phyloP scores from a whole-genome alignment of 2,888 invertebrate species.

The Brenthis ino region DNA sequence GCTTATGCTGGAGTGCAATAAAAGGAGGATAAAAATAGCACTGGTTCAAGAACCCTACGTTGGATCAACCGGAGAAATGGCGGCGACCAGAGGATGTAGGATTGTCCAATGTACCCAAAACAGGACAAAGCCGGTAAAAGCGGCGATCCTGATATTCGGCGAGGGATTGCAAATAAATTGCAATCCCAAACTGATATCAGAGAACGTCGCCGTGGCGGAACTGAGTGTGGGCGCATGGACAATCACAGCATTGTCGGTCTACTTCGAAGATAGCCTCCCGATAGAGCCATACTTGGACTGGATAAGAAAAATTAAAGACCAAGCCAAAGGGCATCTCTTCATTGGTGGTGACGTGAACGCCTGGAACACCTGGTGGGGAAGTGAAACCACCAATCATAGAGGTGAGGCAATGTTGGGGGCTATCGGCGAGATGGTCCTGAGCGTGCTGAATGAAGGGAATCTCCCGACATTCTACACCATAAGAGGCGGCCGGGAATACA shows the following conservation, averaged over 20 bases:
- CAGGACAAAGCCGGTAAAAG: not conserved
- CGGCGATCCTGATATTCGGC: too few relatives aligned
- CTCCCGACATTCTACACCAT: too few relatives aligned
- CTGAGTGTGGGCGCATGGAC: too few relatives aligned
- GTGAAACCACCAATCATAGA: not conserved
- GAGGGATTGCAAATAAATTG: too few relatives aligned
- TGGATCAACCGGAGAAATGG: not conserved
- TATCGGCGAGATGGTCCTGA: not conserved
- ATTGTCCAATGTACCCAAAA: not conserved
- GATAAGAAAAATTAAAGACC: not conserved
- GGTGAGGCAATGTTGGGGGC: not conserved
- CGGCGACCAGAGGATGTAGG: not conserved
- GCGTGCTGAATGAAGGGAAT: not conserved
- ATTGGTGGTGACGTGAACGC: not conserved
- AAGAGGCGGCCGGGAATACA: too few relatives aligned
- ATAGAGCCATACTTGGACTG: too few relatives aligned
- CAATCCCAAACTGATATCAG: too few relatives aligned
- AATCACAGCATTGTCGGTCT: too few relatives aligned
- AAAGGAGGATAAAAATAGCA: not conserved
- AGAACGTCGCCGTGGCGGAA: too few relatives aligned
- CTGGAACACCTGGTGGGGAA: conserved; percentile 1
- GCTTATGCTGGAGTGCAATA: not conserved
- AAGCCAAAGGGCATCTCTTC: not conserved
- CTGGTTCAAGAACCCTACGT: not conserved
- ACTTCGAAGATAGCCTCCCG: too few relatives aligned